Conservation (phyloP, 2,888 invertebrate genomes). For the Sinotaia quadrata region DNA sequence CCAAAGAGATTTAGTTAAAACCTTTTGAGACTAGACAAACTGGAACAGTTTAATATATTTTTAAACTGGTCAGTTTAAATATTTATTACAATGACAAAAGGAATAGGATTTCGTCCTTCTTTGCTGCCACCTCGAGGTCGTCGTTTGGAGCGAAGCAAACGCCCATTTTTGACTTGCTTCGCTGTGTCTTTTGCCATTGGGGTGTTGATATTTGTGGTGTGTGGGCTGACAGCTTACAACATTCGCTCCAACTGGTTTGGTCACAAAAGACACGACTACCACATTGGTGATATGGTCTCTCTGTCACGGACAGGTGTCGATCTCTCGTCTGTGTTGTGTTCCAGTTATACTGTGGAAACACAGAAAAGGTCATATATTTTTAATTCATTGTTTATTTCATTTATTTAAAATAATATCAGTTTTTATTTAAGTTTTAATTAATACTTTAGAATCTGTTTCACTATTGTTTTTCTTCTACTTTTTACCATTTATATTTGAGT, state of each 20-base stretch:
- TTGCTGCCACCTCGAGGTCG: slow-evolving; percentile 3
- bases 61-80: too few relatives aligned
- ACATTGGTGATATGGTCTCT: slow-evolving; percentile 16
- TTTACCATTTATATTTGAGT: too few relatives aligned
- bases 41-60: too few relatives aligned
- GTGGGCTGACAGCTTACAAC: slow-evolving; percentile 22
- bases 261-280: background rate
- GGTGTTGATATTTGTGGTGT: slow-evolving; percentile 14
- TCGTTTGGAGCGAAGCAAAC: slow-evolving; percentile 3
- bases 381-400: too few relatives aligned
- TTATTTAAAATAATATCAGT: too few relatives aligned
- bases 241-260: slow-evolving; percentile 22
- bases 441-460: too few relatives aligned
- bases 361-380: background rate
- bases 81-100: slow-evolving; percentile 23
- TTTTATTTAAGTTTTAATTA: background rate
- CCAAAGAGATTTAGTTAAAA: too few relatives aligned
- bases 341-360: background rate
- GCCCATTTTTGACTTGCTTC: slow-evolving; percentile 12
- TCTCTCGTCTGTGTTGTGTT: slow-evolving; percentile 9
- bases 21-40: too few relatives aligned
- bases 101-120: slow-evolving; percentile 3
- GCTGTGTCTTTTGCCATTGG: slow-evolving; percentile 3
- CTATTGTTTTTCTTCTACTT: background rate
- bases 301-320: background rate